Conservation (phyloP, 2,797 vertebrate species). For the Poeciliopsis presidionis region DNA sequence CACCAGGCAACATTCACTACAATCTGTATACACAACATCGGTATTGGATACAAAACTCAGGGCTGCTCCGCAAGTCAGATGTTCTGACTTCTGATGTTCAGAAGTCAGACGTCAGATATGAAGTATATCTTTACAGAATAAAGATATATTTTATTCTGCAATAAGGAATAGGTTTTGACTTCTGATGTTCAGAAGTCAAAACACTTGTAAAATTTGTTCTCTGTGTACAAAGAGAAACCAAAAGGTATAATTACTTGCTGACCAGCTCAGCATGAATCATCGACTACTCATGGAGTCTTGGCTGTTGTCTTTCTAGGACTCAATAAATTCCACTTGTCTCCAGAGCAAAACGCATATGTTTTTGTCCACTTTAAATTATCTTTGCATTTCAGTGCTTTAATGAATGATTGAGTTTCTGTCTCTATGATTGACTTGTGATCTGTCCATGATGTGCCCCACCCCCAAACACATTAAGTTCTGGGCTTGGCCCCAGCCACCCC, state of each 20-base stretch:
- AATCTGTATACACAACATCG: neutral
- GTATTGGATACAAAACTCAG: neutral
- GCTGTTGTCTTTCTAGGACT: neutral
- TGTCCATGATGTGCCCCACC: neutral
- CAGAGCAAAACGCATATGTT: neutral
- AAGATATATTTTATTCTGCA: too few species aligned
- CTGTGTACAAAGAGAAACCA: neutral
- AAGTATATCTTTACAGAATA: too few species aligned
- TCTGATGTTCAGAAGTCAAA: too few species aligned
- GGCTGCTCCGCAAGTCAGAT: neutral
- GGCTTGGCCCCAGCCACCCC: too few species aligned
- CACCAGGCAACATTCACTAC: neutral
- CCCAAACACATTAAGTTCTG: neutral
- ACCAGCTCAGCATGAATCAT: neutral
- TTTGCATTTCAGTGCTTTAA: neutral
- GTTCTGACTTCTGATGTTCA: neutral
- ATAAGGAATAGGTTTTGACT: too few species aligned
- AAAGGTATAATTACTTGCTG: neutral
- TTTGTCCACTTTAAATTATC: neutral
- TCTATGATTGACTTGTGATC: neutral
- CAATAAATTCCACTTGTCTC: neutral
- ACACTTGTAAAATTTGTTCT: neutral
- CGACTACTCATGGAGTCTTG: neutral
- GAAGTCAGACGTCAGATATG: too few species aligned
- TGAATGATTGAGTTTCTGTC: neutral